Evolutionary conservation across 2,888 invertebrate species (phyloP), one percentile per base, ranked within the genome.

Genomic region (Acleris emargana): DNA sequence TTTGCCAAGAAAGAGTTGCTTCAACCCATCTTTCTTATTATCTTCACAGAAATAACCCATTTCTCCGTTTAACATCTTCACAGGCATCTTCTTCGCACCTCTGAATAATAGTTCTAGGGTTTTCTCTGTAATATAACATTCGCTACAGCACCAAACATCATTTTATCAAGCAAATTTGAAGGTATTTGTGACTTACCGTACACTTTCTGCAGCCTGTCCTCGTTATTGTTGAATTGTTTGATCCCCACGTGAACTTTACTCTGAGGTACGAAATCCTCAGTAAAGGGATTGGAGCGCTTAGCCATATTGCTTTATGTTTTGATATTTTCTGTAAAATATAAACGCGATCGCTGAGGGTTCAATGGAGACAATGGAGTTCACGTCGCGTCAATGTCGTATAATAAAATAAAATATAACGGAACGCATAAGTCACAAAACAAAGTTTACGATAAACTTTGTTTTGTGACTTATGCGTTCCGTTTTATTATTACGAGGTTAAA

Each of bases 181-280:
- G 50, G 28, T 58, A 45, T 42, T 17, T 55, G 42, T 17, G 45
- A 71, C 68, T 51, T 79, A 89, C 92, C 91, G 62, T 92, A 90
- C 72, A 93, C 88, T 80, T 87, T 84, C 71, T 86, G 80, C 53
- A 92, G 70, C 68, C 88, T 80, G 50, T 86, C 84, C 69, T 89
- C 85, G 67, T 86, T 91, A 68, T 91, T 91, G 67, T 89, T 91
- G 63, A 86, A 88, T 72, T 91, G 88, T 73, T 89, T 92, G 4
- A 85, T 54, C 38, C 90, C 84, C 54, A 92, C 78, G 62, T 91
- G 86, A 58, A 86, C 79, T 82, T 93, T 93, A 62, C 89, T 87
- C 79, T 93, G 92, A 7, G 85, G 88, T 25, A 91, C 74, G 71
- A 81, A 89, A 71, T 91, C 91, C 68, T 91, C 89, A 28, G 73